Evolutionary conservation across 2,888 invertebrate genomes (phyloP).

Genomic region (Xanthia icteritia): DNA sequence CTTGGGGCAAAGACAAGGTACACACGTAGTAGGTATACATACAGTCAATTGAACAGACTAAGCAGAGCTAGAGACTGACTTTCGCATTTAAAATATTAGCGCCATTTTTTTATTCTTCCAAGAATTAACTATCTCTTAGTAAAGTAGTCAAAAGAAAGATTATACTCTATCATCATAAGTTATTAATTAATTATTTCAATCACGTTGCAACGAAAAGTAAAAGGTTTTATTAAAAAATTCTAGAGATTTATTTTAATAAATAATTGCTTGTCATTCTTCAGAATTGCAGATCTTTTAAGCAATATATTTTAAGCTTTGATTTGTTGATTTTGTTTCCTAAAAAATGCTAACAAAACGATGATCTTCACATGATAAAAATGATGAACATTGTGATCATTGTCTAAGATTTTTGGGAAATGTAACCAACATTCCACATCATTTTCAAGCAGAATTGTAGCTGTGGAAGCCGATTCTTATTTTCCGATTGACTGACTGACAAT

Average conservation of each 20-base stretch:
- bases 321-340: constrained; percentile 11
- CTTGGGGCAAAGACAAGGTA: background rate
- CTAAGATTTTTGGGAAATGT: background rate
- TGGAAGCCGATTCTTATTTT: background rate
- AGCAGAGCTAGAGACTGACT: constrained; percentile 16
- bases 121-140: constrained; percentile 29
- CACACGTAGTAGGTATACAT: background rate
- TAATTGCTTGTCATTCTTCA: constrained; percentile 50
- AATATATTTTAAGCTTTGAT: constrained; percentile 10
- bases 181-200: constrained; percentile 57
- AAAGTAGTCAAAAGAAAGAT: constrained; percentile 32
- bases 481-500: background rate
- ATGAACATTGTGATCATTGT: too few relatives aligned
- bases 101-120: constrained; percentile 6
- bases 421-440: background rate
- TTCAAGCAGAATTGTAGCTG: background rate
- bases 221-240: constrained; percentile 33
- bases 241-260: constrained; percentile 36
- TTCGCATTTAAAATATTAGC: constrained; percentile 22
- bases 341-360: background rate
- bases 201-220: constrained; percentile 43
- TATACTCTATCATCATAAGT: constrained; percentile 25
- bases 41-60: background rate
- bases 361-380: background rate
- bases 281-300: constrained; percentile 31